Base-by-base conservation (phyloP, 1,140 invertebrate species). In the Euura lappo region DNA sequence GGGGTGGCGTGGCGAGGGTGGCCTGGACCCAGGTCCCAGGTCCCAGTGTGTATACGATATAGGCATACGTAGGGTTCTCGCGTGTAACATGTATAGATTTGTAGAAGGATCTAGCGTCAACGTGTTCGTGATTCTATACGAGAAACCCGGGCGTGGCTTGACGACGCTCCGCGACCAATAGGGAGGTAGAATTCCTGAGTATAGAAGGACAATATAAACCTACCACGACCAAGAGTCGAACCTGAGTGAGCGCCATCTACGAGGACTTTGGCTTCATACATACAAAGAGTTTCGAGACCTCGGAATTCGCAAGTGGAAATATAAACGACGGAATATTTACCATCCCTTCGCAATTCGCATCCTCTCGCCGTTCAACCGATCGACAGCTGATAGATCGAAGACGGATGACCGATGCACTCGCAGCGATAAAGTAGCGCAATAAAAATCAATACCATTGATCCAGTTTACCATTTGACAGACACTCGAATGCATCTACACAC, bases 111-210 rank as follows among this genome's bases (percentile, higher is more conserved):
- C 28, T 28, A 64, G 13, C 28, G 28, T 28, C 28, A 28, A 77
- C 76, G 79, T 70, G 79, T 82, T 82, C 83, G 81, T 85, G 81
- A 84, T 80, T 83, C 76, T 81, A 79, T 82, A 83, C 85, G 81
- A 79, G 80, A 76, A 77, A 78, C 79, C 79, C 81, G 85, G 86
- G 86, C 86, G 86, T 87, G 86, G 84, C 80, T 76, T 76, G 81
- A 81, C 81, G 85, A 87, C 85, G 85, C 79, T 85, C 83, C 81
- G 51, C 81, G 77, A 72, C 86, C 86, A 87, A 87, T 87, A 74
- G 80, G 81, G 79, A 81, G 82, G 74, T 74, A 81, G 81, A 77
- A 84, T 81, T 68, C 78, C 81, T 75, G 79, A 80, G 2, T 8
- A 80, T 81, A 79, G 82, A 86, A 87, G 85, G 84, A 87, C 85